phyloP scores from a whole-genome alignment of 2,113 vertebrate species.

The Crotophaga sulcirostris region DNA sequence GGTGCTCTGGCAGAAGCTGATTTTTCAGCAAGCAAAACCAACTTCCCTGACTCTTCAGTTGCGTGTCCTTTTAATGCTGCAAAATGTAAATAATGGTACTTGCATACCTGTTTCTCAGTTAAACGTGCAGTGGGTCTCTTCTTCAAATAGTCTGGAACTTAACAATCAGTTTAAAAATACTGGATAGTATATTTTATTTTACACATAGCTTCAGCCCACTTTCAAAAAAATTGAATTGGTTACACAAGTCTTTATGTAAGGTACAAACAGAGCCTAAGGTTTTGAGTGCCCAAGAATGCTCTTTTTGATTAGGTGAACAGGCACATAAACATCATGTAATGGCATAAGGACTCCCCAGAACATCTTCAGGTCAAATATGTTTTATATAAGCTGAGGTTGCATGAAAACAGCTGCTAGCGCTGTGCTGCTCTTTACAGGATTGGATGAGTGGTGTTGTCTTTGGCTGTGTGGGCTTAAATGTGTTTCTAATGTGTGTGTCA shows the following conservation, averaged over 20 bases:
- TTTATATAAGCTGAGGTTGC: conserved; percentile 63
- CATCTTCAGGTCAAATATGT: conserved; percentile 60
- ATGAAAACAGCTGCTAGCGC: conserved; percentile 62
- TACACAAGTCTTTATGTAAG: conserved; percentile 62
- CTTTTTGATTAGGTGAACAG: conserved; percentile 40
- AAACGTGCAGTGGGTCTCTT: neutral
- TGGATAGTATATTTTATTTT: conserved; percentile 7
- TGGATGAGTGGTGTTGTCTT: conserved; percentile 79
- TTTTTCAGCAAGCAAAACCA: neutral
- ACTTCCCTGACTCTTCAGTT: neutral
- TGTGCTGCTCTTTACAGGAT: conserved; percentile 85
- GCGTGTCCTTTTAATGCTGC: conserved; percentile 1
- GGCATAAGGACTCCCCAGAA: conserved; percentile 73
- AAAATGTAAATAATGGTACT: neutral
- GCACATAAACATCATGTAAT: conserved; percentile 68
- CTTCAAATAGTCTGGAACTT: conserved; percentile 14
- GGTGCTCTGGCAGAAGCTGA: neutral
- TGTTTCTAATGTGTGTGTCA: conserved; percentile 85
- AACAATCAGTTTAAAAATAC: conserved; percentile 25
- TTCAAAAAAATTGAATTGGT: conserved; percentile 51
- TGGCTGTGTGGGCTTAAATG: conserved; percentile 80
- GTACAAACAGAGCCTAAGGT: conserved; percentile 83
- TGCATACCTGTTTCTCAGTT: neutral
- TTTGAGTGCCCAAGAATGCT: conserved; percentile 58
- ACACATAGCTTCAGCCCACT: conserved; percentile 11